A percentile compares a stretch with the other conserved stretches of the same genome.
Conservation (phyloP, 2,797 vertebrate genomes). For the Rallus crepitans region DNA sequence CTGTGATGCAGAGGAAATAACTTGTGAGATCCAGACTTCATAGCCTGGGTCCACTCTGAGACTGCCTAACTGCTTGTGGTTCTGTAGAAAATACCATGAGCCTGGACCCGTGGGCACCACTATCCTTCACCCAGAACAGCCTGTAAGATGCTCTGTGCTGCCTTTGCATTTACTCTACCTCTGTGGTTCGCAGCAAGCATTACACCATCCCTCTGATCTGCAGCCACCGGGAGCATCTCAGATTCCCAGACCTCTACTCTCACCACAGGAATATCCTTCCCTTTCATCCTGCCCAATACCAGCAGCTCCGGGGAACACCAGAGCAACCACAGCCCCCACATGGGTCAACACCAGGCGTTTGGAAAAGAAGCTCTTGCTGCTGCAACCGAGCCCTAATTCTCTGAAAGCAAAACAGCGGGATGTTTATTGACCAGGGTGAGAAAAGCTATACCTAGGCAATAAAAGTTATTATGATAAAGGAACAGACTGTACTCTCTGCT, state of each 20-base stretch:
- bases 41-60: neutral
- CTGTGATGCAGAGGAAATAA: neutral
- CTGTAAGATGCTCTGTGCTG: neutral
- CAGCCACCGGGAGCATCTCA: fast-evolving
- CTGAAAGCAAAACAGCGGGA: neutral
- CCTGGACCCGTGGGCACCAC: neutral
- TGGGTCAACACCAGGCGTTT: neutral
- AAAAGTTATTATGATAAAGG: conserved; percentile 53
- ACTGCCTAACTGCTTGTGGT: neutral
- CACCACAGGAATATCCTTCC: neutral
- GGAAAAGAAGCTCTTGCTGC: neutral
- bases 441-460: conserved; percentile 21
- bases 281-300: neutral
- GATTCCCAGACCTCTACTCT: neutral
- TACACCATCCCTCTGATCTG: neutral
- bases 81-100: neutral
- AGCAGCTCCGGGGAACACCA: neutral
- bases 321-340: fast-evolving
- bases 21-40: neutral
- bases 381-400: neutral
- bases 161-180: neutral
- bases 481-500: conserved; percentile 36
- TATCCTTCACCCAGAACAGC: neutral
- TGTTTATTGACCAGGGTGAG: neutral
- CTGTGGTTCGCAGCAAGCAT: neutral